Evolutionary conservation across 30 jellyfish, hydroid and myxozoan genomes (phyloP).

Genomic region (Sanderia malayensis): DNA sequence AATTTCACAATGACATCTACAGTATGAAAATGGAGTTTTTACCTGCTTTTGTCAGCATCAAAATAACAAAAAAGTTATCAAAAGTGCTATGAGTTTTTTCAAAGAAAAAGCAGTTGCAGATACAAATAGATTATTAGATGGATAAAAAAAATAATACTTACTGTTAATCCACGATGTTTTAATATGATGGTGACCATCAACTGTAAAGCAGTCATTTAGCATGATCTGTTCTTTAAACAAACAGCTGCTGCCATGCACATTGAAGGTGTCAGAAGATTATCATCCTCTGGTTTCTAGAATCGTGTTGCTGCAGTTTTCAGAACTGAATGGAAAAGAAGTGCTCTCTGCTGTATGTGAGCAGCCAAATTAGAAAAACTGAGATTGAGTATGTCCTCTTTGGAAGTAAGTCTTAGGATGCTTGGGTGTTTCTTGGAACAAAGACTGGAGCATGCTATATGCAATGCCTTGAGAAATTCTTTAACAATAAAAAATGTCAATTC

Average conservation of each 20-base stretch:
- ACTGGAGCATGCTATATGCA: background rate
- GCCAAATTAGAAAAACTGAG: background rate
- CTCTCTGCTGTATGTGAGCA: background rate
- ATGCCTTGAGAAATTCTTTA: background rate
- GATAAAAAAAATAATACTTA: background rate
- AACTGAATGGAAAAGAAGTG: background rate
- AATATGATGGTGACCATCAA: background rate
- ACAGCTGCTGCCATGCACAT: no score
- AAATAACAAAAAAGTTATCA: background rate
- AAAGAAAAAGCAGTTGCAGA: background rate
- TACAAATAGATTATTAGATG: background rate
- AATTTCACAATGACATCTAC: background rate
- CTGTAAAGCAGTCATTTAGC: background rate
- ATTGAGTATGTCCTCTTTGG: background rate
- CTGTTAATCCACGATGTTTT: background rate
- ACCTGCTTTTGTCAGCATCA: background rate
- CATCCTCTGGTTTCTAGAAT: background rate
- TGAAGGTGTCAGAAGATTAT: background rate
- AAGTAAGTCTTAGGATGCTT: background rate
- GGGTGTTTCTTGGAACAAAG: background rate
- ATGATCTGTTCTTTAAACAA: background rate
- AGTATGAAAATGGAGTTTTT: background rate
- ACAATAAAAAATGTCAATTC: background rate
- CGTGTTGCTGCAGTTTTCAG: background rate
- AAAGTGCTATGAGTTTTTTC: background rate